These are phyloP conservation scores for Trialeurodes vaporariorum DNA, from an alignment of 1,140 invertebrate species.

Conservation along the genomic window DNA sequence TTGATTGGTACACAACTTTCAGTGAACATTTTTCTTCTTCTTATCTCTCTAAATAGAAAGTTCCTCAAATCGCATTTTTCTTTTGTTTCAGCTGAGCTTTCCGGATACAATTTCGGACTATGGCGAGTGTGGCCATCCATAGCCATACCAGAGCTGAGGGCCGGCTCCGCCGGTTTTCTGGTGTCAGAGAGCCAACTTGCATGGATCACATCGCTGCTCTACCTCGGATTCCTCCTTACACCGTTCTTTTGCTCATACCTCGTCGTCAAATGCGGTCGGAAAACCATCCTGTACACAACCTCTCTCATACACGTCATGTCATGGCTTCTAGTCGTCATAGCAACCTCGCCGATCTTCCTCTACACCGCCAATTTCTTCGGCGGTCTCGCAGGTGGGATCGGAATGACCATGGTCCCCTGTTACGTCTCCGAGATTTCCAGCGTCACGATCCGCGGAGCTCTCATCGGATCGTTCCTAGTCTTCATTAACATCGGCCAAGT, in stretches of 20 bases:
- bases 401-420: not conserved
- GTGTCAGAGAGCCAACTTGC: not conserved
- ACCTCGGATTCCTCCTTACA: not conserved
- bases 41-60: too few relatives aligned
- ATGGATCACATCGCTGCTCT: not conserved
- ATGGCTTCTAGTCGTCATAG: not conserved
- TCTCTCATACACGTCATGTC: not conserved
- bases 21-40: too few relatives aligned
- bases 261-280: not conserved
- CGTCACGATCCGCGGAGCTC: not conserved
- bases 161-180: not conserved
- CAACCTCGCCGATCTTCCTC: not conserved
- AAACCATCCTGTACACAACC: not conserved
- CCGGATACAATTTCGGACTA: not conserved
- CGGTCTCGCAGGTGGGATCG: not conserved
- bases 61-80: too few relatives aligned
- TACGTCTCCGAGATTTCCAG: not conserved
- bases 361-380: not conserved
- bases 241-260: not conserved
- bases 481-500: not conserved
- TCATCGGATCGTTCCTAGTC: not conserved
- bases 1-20: too few relatives aligned
- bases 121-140: not conserved
- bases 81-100: not conserved
- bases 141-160: not conserved